Base-by-base conservation (phyloP, 2,888 invertebrate genomes). In the Morpho helenor region DNA sequence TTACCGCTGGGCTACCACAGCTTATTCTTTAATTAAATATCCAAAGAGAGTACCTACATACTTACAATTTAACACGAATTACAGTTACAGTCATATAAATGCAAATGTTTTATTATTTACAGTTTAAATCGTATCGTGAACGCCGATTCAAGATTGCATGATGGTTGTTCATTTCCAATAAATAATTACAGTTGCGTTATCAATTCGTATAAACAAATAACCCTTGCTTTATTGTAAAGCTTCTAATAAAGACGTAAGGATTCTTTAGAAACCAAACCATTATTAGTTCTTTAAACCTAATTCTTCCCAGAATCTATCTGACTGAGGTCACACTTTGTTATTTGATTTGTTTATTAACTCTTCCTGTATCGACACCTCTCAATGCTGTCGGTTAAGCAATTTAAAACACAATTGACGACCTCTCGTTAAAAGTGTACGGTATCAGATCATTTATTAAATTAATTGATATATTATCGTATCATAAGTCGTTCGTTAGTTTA, bases 371-470 rank as follows among this genome's bases (percentile, higher is more conserved):
- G 60, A 59, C 60, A 61, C 61, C 64, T 70, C 67, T 77, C 76
- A 79, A 80, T 79, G 74, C 67, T 75, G 70, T 61, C 66, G 55
- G 63, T 65, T 65, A 68, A 75, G 70, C 69, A 72, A 73, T 73
- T 75, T 69, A 65, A 73, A 68, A 72, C 45, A 83, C 80, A 84
- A 84, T 79, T 63, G 63, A 67, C 68, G 83, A 81, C 84, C 83
- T 86, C 73, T 74, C 63, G 40, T 59, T 68, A 67, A 70, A 77
- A 78, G 69, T 72, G 72, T 68, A 63, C 68, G 66, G 68, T 73
- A 70, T 76, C 72, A 65, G 65, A 67, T 62, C 73, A 70, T 74
- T 79, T 74, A 67, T 70, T 68, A 67, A 69, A 72, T 73, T 76
- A 76, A 79, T 79, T 76, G 73, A 71, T 72, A 74, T 71, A 75